Evolutionary conservation across 2,113 vertebrate genomes (phyloP).

Genomic region (Meleagris gallopavo): DNA sequence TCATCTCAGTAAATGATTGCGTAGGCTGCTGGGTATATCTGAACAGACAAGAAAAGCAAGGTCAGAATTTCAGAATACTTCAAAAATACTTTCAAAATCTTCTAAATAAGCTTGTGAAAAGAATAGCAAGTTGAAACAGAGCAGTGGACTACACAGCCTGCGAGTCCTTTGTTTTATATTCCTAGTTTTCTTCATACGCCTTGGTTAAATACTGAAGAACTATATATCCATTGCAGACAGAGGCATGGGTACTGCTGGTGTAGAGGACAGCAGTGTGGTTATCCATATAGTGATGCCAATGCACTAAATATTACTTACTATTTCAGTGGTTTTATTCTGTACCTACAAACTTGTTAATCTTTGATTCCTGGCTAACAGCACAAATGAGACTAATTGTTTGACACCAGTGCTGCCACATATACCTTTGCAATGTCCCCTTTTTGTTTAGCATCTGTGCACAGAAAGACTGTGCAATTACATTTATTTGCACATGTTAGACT

Average conservation of each 20-base stretch:
- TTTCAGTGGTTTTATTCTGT: not conserved
- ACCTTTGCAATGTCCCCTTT: not conserved
- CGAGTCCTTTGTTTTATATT: not conserved
- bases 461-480: not conserved
- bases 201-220: not conserved
- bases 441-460: not conserved
- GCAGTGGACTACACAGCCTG: not conserved
- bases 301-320: not conserved
- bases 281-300: not conserved
- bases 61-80: not conserved
- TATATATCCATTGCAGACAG: not conserved
- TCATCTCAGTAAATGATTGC: constrained; percentile 2
- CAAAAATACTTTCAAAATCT: not conserved
- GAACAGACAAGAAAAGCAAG: not conserved
- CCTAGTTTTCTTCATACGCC: not conserved
- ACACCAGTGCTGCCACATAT: not conserved
- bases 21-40: constrained; percentile 26
- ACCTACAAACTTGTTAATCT: not conserved
- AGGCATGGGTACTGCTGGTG: not conserved
- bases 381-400: not conserved
- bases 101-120: not conserved
- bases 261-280: not conserved
- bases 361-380: not conserved
- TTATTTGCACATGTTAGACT: not conserved
- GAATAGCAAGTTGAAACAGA: not conserved